Conservation (phyloP, 2,888 invertebrate species). For the Polyommatus icarus region DNA sequence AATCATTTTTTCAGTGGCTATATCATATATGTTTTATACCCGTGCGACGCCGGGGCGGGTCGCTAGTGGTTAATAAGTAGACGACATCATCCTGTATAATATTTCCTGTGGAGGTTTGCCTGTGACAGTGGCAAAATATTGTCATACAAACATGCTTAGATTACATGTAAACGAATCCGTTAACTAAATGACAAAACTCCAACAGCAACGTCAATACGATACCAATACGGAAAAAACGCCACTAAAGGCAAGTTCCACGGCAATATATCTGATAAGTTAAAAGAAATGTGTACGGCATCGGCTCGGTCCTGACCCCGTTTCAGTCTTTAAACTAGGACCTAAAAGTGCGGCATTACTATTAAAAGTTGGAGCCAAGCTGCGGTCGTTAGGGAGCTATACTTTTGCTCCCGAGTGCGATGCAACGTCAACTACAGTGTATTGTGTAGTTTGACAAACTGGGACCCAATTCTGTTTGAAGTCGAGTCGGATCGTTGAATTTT, state of each 20-base stretch:
- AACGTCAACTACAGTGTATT: slow-evolving; percentile 47
- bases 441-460: slow-evolving; percentile 43
- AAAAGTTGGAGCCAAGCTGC: slow-evolving; percentile 63
- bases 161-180: not conserved
- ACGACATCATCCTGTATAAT: too few species aligned
- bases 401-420: slow-evolving; percentile 49
- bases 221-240: slow-evolving; percentile 15
- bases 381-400: slow-evolving; percentile 64
- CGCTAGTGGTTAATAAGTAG: too few species aligned
- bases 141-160: too few species aligned
- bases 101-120: too few species aligned
- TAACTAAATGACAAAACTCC: not conserved
- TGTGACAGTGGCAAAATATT: too few species aligned
- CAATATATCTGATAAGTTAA: slow-evolving; percentile 37
- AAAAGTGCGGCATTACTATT: slow-evolving; percentile 64
- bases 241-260: slow-evolving; percentile 21
- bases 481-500: slow-evolving; percentile 32
- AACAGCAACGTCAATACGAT: not conserved
- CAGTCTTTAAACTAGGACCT: slow-evolving; percentile 58
- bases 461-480: slow-evolving; percentile 36
- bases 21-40: too few species aligned
- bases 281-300: slow-evolving; percentile 42
- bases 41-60: too few species aligned
- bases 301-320: slow-evolving; percentile 55
- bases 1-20: too few species aligned